A percentile compares a stretch with the other conserved stretches of the same genome.
Evolutionary conservation across 2,888 invertebrate species (phyloP).

Genomic region (Pterostichus madidus): DNA sequence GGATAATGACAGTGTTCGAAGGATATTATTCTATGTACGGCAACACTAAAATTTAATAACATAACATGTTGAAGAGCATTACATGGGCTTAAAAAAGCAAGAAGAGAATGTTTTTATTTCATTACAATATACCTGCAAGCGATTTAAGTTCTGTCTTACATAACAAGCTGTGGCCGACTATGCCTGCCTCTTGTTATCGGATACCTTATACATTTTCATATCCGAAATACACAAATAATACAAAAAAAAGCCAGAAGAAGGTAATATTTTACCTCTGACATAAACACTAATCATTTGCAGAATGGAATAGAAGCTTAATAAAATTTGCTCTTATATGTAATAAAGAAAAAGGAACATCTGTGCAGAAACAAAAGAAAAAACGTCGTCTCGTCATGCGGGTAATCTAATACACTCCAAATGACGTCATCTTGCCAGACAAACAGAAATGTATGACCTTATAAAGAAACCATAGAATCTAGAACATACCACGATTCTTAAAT

Average conservation of each 20-base stretch:
- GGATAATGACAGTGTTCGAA: too few relatives aligned
- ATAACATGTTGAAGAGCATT: neutral
- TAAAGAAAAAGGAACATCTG: slow-evolving; percentile 45
- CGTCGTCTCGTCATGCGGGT: slow-evolving; percentile 11
- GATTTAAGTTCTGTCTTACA: neutral
- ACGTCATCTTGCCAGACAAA: neutral
- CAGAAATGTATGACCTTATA: neutral
- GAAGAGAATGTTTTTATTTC: slow-evolving; percentile 17
- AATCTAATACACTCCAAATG: slow-evolving; percentile 29
- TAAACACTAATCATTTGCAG: slow-evolving; percentile 42
- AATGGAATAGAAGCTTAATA: slow-evolving; percentile 30
- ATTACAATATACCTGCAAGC: slow-evolving; percentile 13
- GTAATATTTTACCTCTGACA: neutral
- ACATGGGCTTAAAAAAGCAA: neutral
- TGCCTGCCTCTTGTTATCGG: neutral
- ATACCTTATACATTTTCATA: too few relatives aligned
- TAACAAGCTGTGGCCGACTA: neutral
- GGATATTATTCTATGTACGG: too few relatives aligned
- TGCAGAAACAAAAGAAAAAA: slow-evolving; percentile 41
- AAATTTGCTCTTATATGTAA: slow-evolving; percentile 39
- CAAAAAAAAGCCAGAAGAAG: too few relatives aligned
- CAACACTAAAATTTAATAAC: neutral
- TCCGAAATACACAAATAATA: too few relatives aligned
- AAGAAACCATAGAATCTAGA: too few relatives aligned
- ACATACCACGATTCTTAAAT: too few relatives aligned